Percentiles rank a stretch among this genome's conserved stretches.
phyloP scores from a whole-genome alignment of 2,888 invertebrate species.

The Choreutis nemorana region DNA sequence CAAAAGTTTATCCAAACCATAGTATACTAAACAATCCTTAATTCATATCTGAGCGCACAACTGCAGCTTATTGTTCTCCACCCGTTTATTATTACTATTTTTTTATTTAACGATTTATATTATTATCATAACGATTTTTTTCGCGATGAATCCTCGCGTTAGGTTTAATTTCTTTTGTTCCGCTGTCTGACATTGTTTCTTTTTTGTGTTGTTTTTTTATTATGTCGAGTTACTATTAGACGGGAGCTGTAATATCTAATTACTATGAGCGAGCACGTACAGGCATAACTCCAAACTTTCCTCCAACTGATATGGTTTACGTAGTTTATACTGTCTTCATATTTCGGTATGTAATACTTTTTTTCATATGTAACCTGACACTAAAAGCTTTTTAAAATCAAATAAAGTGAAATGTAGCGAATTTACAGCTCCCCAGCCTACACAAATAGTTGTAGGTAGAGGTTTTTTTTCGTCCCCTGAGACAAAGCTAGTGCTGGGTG shows the following conservation, averaged over 20 bases:
- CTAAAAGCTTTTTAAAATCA: slow-evolving; percentile 23
- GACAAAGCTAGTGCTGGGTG: slow-evolving; percentile 53
- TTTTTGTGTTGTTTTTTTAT: slow-evolving; percentile 40
- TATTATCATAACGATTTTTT: slow-evolving; percentile 63
- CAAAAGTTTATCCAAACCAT: slow-evolving; percentile 44
- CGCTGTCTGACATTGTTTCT: slow-evolving; percentile 55
- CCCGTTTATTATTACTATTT: slow-evolving; percentile 52
- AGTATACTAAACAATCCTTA: slow-evolving; percentile 52
- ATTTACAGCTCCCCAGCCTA: slow-evolving; percentile 17
- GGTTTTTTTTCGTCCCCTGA: slow-evolving; percentile 34
- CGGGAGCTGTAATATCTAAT: slow-evolving; percentile 61
- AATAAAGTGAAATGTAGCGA: slow-evolving; percentile 20
- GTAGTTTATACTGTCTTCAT: slow-evolving; percentile 64
- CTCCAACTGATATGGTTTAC: slow-evolving; percentile 61
- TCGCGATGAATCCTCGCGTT: slow-evolving; percentile 48
- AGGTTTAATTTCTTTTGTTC: slow-evolving; percentile 63
- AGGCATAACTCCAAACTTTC: slow-evolving; percentile 57
- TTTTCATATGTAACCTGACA: slow-evolving; percentile 46
- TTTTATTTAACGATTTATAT: slow-evolving; percentile 58
- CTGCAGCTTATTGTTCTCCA: slow-evolving; percentile 48
- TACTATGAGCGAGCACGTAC: slow-evolving; percentile 64
- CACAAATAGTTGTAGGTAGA: slow-evolving; percentile 28
- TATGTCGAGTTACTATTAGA: slow-evolving; percentile 62
- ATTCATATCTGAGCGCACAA: slow-evolving; percentile 45
- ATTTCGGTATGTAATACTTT: too few relatives aligned